A percentile compares a stretch with the other conserved stretches of the same genome.
phyloP scores from a whole-genome alignment of 2,113 vertebrate genomes.

The Hydrochoerus hydrochaeris region DNA sequence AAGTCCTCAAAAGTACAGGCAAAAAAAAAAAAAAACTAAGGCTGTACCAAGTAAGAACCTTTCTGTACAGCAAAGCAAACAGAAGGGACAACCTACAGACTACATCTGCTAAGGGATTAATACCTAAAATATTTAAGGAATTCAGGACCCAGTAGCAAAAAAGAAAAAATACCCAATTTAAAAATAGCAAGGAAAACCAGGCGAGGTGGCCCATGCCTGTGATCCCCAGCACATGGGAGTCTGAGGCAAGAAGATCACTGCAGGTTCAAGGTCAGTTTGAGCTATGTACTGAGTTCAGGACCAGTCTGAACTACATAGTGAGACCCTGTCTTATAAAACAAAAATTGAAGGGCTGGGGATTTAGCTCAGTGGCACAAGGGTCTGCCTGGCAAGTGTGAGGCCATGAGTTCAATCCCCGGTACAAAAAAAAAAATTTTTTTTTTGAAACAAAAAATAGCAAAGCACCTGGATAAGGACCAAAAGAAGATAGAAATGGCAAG shows the following conservation, averaged over 20 bases:
- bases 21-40: not conserved
- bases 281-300: too few relatives aligned
- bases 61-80: not conserved
- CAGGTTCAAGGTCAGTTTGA: too few relatives aligned
- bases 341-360: not conserved
- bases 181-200: not conserved
- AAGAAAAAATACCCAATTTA: not conserved
- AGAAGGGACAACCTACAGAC: not conserved
- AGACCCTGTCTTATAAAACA: not conserved
- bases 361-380: too few relatives aligned
- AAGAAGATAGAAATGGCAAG: not conserved
- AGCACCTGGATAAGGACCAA: not conserved
- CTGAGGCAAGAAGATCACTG: not conserved
- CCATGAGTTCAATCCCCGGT: too few relatives aligned
- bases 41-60: too few relatives aligned
- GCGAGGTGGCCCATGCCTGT: not conserved
- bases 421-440: not conserved
- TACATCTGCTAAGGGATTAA: not conserved
- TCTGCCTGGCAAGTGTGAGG: too few relatives aligned
- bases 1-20: not conserved
- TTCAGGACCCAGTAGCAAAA: not conserved
- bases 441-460: not conserved
- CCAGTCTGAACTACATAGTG: not conserved
- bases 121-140: not conserved
- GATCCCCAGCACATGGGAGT: not conserved